Evolutionary conservation across 1,140 invertebrate genomes (phyloP), one percentile per base, ranked within the genome.

Genomic region (Lamellibrachia luymesi): DNA sequence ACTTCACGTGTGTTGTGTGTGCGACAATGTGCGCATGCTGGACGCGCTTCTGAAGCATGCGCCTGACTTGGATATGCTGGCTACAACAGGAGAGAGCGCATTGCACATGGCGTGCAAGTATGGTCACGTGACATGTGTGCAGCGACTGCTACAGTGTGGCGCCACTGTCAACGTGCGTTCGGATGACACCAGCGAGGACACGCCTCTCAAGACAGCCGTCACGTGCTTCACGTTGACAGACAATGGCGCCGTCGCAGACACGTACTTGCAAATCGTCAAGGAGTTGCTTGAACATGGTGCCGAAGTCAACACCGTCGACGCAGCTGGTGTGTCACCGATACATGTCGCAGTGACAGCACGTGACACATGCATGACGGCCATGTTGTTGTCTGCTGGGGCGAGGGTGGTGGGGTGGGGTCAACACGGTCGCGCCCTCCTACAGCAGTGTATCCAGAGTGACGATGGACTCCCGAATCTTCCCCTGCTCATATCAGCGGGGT

Each of bases 391-490:
- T 93, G 22, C 92, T 92, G 89, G 92, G 94, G 64, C 64, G 80
- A 2, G 90, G 27, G 25, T 93, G 94, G 90, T 94, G 94, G 93
- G 94, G 95, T 92, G 90, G 6, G 94, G 94, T 49, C 38, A 50
- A 38, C 38, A 91, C 17, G 49, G 38, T 49, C 90, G 49, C 38
- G 50, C 38, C 51, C 49, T 92, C 94, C 49, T 94, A 93, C 90
- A 93, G 94, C 50, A 93, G 92, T 51, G 94, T 93, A 17, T 95
- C 94, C 51, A 94, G 93, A 90, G 90, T 94, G 51, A 92, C 90
- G 6, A 92, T 90, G 2, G 95, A 94, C 92, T 90, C 93, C 50
- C 94, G 94, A 92, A 95, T 94, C 6, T 95, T 56, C 93, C 94
- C n/a, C 80, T 92, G 2, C 92, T 95, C 6, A 89, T 95, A 5